phyloP scores from a whole-genome alignment of 2,888 invertebrate genomes.

The Galerucella nymphaeae region DNA sequence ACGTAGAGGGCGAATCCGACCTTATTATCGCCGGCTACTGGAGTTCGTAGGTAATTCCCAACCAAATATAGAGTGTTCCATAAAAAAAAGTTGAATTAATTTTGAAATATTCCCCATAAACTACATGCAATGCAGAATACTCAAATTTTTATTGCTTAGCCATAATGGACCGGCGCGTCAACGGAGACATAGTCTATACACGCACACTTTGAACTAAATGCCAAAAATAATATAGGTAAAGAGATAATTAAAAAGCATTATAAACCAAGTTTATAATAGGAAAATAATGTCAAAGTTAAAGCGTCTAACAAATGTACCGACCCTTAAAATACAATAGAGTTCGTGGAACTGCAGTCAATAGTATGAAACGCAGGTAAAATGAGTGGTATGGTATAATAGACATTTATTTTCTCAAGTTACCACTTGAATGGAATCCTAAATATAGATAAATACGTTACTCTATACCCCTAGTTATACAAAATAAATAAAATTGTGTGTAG shows the following conservation, averaged over 20 bases:
- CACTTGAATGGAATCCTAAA: not conserved
- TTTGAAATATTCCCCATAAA: too few relatives aligned
- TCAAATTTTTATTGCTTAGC: too few relatives aligned
- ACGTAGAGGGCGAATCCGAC: too few relatives aligned
- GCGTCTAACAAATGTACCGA: not conserved
- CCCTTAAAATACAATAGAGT: not conserved
- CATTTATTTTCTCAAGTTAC: slow-evolving; percentile 1
- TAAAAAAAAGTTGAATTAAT: too few relatives aligned
- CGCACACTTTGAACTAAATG: not conserved
- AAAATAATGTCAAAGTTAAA: not conserved
- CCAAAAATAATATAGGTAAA: not conserved
- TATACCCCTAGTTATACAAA: not conserved
- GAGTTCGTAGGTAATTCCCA: too few relatives aligned
- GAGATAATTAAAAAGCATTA: not conserved
- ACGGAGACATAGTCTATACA: too few relatives aligned
- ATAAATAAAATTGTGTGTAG: not conserved
- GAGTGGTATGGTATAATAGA: not conserved
- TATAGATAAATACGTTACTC: slow-evolving; percentile 1
- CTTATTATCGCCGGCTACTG: too few relatives aligned
- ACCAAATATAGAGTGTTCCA: too few relatives aligned
- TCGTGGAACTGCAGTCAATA: not conserved
- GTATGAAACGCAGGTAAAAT: slow-evolving; percentile 1
- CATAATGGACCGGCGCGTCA: too few relatives aligned
- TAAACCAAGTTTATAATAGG: not conserved
- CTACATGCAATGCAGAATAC: too few relatives aligned